phyloP scores from a whole-genome alignment of 92 coral and sea anemone species.

The Pocillopora meandrina region DNA sequence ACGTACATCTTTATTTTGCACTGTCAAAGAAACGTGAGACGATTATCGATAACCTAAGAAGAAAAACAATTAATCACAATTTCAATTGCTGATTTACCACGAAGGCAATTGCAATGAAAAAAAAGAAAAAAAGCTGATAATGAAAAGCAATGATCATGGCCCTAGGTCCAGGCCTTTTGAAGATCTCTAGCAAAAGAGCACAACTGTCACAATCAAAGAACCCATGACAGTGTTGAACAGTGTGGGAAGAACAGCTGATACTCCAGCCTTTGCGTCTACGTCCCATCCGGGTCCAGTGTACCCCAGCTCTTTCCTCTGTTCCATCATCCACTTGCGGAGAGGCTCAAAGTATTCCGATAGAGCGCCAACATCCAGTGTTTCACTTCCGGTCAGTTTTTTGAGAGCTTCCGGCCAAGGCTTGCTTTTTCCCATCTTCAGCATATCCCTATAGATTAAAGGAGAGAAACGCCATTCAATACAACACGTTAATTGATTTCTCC shows the following conservation, averaged over 20 bases:
- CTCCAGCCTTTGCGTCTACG: neutral
- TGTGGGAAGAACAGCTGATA: neutral
- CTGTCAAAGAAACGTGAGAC: no score
- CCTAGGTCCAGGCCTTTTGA: neutral
- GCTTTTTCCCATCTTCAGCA: constrained; percentile 92
- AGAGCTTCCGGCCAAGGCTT: constrained; percentile 93
- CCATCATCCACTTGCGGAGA: constrained; percentile 69
- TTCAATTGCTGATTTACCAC: no score
- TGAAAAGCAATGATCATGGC: neutral
- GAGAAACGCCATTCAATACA: no score
- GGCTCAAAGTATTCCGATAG: constrained; percentile 82
- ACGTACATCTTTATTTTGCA: no score
- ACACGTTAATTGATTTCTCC: no score
- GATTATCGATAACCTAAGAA: no score
- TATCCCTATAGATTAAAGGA: constrained; percentile 46
- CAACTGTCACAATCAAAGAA: neutral
- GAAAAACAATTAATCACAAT: no score
- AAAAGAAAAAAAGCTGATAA: neutral
- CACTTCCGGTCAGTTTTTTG: constrained; percentile 77
- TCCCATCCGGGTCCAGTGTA: constrained; percentile 83
- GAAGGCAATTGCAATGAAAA: neutral
- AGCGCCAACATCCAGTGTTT: constrained; percentile 68
- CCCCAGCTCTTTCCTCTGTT: constrained; percentile 53
- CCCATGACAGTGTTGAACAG: neutral
- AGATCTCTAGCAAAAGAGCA: neutral